Percentiles rank a stretch among this genome's conserved stretches.
Conservation (phyloP, 2,888 invertebrate species). For the Dendrolimus houi region DNA sequence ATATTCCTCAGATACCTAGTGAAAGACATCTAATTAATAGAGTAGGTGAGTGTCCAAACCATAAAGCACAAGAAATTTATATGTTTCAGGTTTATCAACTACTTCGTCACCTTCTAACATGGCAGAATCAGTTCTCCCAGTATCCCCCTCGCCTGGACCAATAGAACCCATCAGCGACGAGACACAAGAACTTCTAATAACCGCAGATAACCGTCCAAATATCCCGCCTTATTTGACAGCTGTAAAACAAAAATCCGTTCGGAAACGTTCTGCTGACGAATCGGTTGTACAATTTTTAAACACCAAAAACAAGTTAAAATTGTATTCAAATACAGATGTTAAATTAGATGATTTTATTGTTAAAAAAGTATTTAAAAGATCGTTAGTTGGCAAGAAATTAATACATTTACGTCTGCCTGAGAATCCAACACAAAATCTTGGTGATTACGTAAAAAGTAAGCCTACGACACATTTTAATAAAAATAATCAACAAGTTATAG, state of each 20-base stretch:
- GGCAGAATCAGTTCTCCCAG: slow-evolving; percentile 7
- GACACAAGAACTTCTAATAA: slow-evolving; percentile 20
- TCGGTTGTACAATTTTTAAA: slow-evolving; percentile 30
- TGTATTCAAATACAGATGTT: slow-evolving; percentile 25
- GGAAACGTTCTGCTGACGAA: slow-evolving; percentile 35
- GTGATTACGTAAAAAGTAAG: slow-evolving; percentile 21
- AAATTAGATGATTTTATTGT: slow-evolving; percentile 10
- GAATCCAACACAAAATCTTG: slow-evolving; percentile 24
- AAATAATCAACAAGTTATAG: slow-evolving; percentile 17
- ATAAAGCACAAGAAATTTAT: no score
- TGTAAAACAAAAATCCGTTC: neutral
- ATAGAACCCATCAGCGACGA: slow-evolving; percentile 10
- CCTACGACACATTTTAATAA: slow-evolving; percentile 18
- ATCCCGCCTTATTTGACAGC: slow-evolving; percentile 9
- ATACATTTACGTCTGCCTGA: slow-evolving; percentile 18
- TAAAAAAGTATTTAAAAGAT: slow-evolving; percentile 20
- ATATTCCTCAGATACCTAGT: no score
- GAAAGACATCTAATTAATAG: no score
- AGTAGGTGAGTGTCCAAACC: no score
- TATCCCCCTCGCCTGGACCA: slow-evolving; percentile 5
- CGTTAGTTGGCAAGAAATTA: slow-evolving; percentile 15
- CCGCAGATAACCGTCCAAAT: slow-evolving; percentile 15
- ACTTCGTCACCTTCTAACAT: neutral
- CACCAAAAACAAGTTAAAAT: slow-evolving; percentile 52
- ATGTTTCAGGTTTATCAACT: no score